Conservation (phyloP, 2,797 vertebrate genomes). For the Brachyrhaphis roseni region DNA sequence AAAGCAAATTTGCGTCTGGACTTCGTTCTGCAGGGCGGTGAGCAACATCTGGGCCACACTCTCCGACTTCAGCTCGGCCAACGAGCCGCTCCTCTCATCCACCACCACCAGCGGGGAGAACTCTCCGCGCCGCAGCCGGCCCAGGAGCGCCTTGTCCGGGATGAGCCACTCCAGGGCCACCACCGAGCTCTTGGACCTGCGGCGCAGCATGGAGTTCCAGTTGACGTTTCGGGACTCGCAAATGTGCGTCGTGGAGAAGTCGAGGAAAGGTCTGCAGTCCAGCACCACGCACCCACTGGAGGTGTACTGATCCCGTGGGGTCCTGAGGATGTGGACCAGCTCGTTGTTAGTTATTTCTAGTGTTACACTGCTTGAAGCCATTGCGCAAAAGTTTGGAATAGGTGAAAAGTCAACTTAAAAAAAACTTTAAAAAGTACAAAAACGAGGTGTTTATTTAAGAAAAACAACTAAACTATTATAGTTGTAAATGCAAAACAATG, state of each 20-base stretch:
- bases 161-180: constrained; percentile 85
- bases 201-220: constrained; percentile 88
- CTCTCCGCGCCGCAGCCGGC: constrained; percentile 78
- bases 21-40: constrained; percentile 79
- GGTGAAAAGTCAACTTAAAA: neutral
- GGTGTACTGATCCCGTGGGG: constrained; percentile 62
- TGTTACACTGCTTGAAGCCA: constrained; percentile 63
- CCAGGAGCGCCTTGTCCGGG: constrained; percentile 81
- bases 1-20: constrained; percentile 80
- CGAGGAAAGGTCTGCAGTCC: constrained; percentile 88
- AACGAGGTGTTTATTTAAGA: neutral
- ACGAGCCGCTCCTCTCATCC: constrained; percentile 78
- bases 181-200: constrained; percentile 79
- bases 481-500: neutral
- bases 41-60: constrained; percentile 82
- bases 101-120: constrained; percentile 84
- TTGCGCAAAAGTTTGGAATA: constrained; percentile 27
- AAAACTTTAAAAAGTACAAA: neutral
- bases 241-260: constrained; percentile 82
- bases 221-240: constrained; percentile 83
- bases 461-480: neutral
- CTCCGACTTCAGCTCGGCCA: constrained; percentile 75
- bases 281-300: constrained; percentile 79
- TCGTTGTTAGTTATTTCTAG: constrained; percentile 76
- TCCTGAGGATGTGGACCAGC: constrained; percentile 76